These are phyloP conservation scores for Gallinago stenura DNA, from an alignment of 2,797 vertebrate genomes.

Conservation along the genomic window DNA sequence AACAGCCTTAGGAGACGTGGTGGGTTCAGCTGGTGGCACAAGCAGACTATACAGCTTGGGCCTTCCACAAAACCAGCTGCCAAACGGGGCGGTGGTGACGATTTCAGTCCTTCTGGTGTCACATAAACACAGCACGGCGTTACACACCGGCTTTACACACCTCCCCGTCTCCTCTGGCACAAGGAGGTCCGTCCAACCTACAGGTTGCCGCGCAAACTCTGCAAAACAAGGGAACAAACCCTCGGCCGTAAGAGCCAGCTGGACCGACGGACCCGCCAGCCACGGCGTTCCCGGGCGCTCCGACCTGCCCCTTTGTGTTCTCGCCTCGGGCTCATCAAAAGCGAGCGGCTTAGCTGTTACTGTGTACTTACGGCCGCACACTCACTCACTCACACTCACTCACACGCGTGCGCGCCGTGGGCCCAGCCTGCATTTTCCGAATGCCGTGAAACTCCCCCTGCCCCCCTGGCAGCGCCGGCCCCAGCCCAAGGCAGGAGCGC, in stretches of 20 bases:
- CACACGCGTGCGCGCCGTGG: background rate
- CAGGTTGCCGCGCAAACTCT: slow-evolving; percentile 4
- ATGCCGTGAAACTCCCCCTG: background rate
- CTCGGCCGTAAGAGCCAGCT: rapidly evolving
- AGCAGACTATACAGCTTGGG: background rate
- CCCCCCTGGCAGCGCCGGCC: rapidly evolving
- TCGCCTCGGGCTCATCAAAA: rapidly evolving
- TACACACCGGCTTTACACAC: background rate
- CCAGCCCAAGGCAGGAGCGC: background rate
- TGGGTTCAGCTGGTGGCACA: background rate
- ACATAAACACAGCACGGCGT: background rate
- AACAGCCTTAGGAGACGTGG: background rate
- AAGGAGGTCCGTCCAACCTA: slow-evolving; percentile 45
- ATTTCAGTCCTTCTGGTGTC: slow-evolving; percentile 31
- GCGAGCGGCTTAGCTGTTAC: background rate
- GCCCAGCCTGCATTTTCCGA: slow-evolving; percentile 9
- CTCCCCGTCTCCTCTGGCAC: background rate
- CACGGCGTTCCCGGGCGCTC: rapidly evolving
- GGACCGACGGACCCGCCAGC: rapidly evolving
- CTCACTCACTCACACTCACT: background rate
- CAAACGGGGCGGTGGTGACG: background rate
- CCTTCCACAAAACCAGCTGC: background rate
- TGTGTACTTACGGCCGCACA: background rate
- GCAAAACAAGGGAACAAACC: background rate
- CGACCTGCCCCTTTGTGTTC: background rate